phyloP scores from a whole-genome alignment of 2,888 invertebrate species.

The Pimpla rufipes region DNA sequence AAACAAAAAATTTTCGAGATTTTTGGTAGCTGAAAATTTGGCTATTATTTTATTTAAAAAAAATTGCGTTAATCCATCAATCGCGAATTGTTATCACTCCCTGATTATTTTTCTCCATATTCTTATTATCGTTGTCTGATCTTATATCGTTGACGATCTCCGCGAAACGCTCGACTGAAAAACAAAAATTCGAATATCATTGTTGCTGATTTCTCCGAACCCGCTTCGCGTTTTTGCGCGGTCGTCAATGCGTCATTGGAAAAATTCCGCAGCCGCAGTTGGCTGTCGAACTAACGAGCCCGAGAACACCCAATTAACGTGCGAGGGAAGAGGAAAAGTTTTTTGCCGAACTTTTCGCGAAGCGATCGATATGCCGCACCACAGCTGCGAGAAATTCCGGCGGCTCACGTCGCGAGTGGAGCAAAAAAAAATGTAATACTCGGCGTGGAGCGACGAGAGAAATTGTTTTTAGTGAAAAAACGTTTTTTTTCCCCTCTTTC shows the following conservation, averaged over 20 bases:
- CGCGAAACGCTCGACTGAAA: too few relatives aligned
- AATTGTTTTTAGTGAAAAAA: constrained; percentile 6
- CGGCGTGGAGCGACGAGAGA: not conserved
- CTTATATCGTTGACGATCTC: too few relatives aligned
- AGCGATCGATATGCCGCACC: too few relatives aligned
- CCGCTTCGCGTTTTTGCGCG: not conserved
- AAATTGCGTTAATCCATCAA: too few relatives aligned
- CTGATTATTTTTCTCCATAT: too few relatives aligned
- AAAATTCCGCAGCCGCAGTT: constrained; percentile 14
- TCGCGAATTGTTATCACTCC: too few relatives aligned
- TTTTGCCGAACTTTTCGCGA: not conserved
- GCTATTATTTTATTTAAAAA: not conserved
- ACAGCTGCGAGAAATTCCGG: too few relatives aligned
- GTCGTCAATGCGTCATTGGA: not conserved
- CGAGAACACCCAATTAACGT: constrained; percentile 47
- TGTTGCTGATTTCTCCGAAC: not conserved
- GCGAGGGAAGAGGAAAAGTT: not conserved
- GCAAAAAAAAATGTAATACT: not conserved
- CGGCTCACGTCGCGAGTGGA: not conserved
- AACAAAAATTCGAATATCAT: not conserved
- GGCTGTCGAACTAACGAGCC: constrained; percentile 10
- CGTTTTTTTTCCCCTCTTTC: not conserved
- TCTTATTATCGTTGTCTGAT: too few relatives aligned
- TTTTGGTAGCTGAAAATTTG: too few relatives aligned
- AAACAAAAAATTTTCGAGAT: too few relatives aligned